A percentile compares a stretch with the other conserved stretches of the same genome.
phyloP scores from a whole-genome alignment of 1,140 invertebrate genomes.

The Pararge aegeria region DNA sequence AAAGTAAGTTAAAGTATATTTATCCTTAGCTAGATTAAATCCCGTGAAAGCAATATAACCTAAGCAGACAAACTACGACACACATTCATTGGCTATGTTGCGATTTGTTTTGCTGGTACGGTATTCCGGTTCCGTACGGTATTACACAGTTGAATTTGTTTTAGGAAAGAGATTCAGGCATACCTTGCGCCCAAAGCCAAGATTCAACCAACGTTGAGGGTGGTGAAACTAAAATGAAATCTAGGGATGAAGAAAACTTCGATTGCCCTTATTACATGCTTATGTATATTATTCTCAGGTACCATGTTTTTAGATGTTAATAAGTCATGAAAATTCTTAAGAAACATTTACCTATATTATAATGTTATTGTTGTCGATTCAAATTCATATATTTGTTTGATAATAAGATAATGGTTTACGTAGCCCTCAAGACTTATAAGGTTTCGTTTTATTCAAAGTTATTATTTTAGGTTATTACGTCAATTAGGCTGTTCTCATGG shows the following conservation, averaged over 20 bases:
- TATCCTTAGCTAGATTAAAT: too few species aligned
- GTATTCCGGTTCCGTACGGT: too few species aligned
- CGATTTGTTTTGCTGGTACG: too few species aligned
- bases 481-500: slow-evolving; percentile 94
- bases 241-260: slow-evolving; percentile 53
- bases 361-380: too few species aligned
- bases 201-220: slow-evolving; percentile 79
- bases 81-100: too few species aligned
- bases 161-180: slow-evolving; percentile 69
- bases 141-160: too few species aligned
- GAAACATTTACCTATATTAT: neutral
- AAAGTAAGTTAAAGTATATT: slow-evolving; percentile 42
- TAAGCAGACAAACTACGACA: too few species aligned
- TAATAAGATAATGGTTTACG: too few species aligned
- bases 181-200: slow-evolving; percentile 71
- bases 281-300: slow-evolving; percentile 53
- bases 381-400: too few species aligned
- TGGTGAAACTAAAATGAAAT: slow-evolving; percentile 67
- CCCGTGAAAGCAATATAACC: too few species aligned
- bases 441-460: neutral
- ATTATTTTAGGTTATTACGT: slow-evolving; percentile 85
- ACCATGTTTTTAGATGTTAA: neutral
- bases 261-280: slow-evolving; percentile 76
- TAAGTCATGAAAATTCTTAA: neutral
- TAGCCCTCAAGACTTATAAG: too few species aligned